These are phyloP conservation scores for Aurelia aurita complex sp. Pacific DNA, from an alignment of 30 jellyfish, hydroid and myxozoan genomes.

Conservation along the genomic window DNA sequence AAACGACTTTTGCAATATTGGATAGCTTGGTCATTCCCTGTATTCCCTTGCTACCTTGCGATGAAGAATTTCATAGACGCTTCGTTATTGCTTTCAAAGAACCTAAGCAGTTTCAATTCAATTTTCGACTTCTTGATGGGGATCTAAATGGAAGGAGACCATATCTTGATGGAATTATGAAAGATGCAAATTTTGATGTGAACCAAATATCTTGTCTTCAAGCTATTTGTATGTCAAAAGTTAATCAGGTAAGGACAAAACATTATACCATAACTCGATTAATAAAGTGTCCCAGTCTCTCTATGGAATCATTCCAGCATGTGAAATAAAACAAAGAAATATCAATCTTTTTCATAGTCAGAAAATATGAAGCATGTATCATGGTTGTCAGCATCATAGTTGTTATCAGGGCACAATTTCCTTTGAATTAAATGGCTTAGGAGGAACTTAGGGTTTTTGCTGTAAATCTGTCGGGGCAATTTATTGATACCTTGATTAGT, in stretches of 20 bases:
- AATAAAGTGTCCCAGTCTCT: too few species aligned
- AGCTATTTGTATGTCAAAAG: conserved; percentile 29
- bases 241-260: conserved; percentile 13
- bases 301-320: too few species aligned
- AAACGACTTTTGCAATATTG: conserved; percentile 82
- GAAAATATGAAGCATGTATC: too few species aligned
- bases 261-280: too few species aligned
- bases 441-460: too few species aligned
- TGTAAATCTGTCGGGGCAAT: too few species aligned
- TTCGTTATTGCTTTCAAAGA: neutral
- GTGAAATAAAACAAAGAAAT: too few species aligned
- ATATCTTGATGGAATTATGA: neutral
- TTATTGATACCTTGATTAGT: too few species aligned
- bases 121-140: conserved; percentile 76
- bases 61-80: conserved; percentile 40
- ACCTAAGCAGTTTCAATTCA: conserved; percentile 30
- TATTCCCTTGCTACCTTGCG: conserved; percentile 17
- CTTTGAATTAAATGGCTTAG: too few species aligned
- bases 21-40: conserved; percentile 72
- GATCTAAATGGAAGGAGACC: conserved; percentile 77
- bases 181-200: conserved; percentile 8
- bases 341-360: too few species aligned
- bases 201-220: conserved; percentile 40
- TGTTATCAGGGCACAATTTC: too few species aligned
- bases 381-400: too few species aligned